Conservation (phyloP, 2,797 vertebrate species). For the Tinamus major region DNA sequence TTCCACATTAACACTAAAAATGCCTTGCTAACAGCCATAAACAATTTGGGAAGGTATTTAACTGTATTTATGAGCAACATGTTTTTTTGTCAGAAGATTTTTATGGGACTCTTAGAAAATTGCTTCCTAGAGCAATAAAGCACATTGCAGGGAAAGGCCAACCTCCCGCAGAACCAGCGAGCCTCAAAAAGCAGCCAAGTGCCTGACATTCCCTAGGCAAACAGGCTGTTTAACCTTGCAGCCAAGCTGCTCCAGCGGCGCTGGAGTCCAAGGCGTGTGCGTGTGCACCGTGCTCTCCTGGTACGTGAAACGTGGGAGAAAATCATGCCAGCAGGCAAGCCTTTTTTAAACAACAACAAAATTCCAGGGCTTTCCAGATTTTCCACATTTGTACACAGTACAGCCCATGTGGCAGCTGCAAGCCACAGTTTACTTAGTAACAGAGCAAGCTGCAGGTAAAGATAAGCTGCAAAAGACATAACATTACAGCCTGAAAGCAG, state of each 20-base stretch:
- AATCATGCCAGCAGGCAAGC: background rate
- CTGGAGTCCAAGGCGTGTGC: fast-evolving
- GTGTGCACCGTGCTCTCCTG: background rate
- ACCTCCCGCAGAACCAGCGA: background rate
- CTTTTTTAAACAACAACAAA: background rate
- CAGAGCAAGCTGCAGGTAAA: background rate
- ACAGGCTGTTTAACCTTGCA: background rate
- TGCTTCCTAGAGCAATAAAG: background rate
- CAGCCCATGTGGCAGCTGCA: background rate
- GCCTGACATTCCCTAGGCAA: background rate
- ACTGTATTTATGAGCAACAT: background rate
- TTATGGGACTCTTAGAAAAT: background rate
- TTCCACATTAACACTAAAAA: background rate
- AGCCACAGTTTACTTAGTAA: background rate
- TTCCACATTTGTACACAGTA: background rate
- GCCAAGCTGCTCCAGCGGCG: background rate
- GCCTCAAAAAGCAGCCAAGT: background rate
- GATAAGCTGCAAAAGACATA: background rate
- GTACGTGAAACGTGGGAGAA: background rate
- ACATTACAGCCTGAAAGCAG: background rate
- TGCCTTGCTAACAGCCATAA: fast-evolving
- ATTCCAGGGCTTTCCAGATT: background rate
- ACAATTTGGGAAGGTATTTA: background rate
- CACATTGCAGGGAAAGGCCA: background rate
- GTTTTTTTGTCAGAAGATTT: background rate